A percentile compares a stretch with the other conserved stretches of the same genome.
These are phyloP conservation scores for Phocoena phocoena DNA, from an alignment of 2,113 vertebrate genomes.

Conservation along the genomic window DNA sequence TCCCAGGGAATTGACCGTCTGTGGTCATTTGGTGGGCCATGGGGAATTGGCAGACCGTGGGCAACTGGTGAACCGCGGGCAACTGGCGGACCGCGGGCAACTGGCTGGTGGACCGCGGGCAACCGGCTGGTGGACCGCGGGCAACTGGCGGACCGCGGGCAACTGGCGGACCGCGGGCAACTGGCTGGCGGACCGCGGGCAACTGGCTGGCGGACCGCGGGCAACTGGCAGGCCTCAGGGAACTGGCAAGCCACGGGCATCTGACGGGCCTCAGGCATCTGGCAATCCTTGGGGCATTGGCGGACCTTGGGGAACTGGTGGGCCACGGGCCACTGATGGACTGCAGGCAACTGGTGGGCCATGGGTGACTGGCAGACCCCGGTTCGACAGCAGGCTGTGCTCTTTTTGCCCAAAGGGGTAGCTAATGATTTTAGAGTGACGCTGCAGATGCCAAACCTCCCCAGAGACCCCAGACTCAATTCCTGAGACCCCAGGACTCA, in stretches of 20 bases:
- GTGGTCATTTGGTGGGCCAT: no score
- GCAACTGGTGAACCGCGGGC: background rate
- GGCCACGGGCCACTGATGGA: fast-evolving
- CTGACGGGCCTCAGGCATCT: background rate
- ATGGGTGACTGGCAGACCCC: background rate
- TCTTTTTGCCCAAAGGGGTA: background rate
- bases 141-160: background rate
- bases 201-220: background rate
- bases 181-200: background rate
- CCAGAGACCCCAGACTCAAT: background rate
- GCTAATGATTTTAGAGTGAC: background rate
- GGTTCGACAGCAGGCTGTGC: fast-evolving
- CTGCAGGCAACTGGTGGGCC: background rate
- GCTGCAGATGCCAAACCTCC: background rate
- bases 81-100: background rate
- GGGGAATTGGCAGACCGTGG: no score
- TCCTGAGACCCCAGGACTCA: background rate
- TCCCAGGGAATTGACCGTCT: no score
- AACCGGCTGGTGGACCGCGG: no score
- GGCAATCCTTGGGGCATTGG: background rate
- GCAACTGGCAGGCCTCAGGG: background rate
- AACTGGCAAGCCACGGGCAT: background rate
- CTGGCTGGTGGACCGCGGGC: background rate
- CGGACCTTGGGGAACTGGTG: background rate
- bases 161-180: background rate